phyloP scores from a whole-genome alignment of 2,797 vertebrate species.

The Hemitrygon akajei region DNA sequence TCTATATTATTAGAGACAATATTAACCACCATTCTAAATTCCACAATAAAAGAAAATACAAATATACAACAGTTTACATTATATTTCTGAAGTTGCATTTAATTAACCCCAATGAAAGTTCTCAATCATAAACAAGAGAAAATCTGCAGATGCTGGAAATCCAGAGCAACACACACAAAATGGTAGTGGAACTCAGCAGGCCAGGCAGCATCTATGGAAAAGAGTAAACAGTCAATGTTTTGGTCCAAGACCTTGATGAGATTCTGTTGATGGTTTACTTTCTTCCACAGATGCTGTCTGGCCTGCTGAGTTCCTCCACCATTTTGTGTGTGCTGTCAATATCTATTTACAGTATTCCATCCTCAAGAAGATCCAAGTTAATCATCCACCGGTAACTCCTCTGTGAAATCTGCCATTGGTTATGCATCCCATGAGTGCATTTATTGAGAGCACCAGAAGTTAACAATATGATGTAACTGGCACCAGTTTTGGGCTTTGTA shows the following conservation, averaged over 20 bases:
- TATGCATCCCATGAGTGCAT: slow-evolving; percentile 28
- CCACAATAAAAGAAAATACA: not conserved
- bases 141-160: no score
- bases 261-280: no score
- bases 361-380: not conserved
- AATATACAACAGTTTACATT: not conserved
- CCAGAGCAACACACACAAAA: no score
- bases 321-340: not conserved
- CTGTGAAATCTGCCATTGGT: not conserved
- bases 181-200: no score
- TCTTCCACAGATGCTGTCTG: no score
- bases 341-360: not conserved
- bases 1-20: not conserved
- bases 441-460: slow-evolving; percentile 23
- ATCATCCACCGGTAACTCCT: slow-evolving; percentile 12
- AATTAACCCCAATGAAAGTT: slow-evolving; percentile 16
- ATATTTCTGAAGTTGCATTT: not conserved
- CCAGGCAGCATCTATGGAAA: no score
- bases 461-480: not conserved
- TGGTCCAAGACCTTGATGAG: no score
- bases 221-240: no score
- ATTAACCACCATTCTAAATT: not conserved
- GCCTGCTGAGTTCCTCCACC: no score
- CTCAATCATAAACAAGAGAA: no score
- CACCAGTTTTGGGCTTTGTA: not conserved